Evolutionary conservation across 2,797 vertebrate genomes (phyloP).

Genomic region (Mastacembelus armatus): DNA sequence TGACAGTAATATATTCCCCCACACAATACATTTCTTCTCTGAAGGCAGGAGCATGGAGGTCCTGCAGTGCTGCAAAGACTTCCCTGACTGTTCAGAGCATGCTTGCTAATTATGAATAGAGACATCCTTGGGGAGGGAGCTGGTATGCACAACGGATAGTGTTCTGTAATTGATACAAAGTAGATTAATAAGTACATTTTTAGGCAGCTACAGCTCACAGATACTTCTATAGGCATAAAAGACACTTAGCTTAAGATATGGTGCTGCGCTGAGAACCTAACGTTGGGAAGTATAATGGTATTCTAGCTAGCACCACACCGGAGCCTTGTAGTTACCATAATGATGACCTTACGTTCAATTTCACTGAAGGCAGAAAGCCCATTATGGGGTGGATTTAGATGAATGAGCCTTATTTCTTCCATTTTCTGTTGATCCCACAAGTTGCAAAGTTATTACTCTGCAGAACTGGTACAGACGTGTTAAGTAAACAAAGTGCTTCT

Average conservation of each 20-base stretch:
- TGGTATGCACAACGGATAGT: constrained; percentile 30
- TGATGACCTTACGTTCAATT: constrained; percentile 56
- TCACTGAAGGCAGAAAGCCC: constrained; percentile 40
- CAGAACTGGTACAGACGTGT: constrained; percentile 25
- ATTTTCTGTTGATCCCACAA: constrained; percentile 32
- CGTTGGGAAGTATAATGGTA: constrained; percentile 49
- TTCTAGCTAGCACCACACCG: constrained; percentile 35
- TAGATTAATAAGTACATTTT: constrained; percentile 70
- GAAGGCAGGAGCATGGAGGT: constrained; percentile 36
- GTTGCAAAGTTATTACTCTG: constrained; percentile 44
- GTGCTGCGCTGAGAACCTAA: constrained; percentile 19
- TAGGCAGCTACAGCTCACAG: constrained; percentile 40
- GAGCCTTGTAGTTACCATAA: constrained; percentile 28
- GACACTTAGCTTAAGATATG: constrained; percentile 38
- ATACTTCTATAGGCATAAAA: constrained; percentile 53
- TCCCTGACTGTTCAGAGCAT: constrained; percentile 49
- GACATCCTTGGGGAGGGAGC: constrained; percentile 33
- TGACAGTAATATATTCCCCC: constrained; percentile 49
- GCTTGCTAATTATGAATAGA: constrained; percentile 73
- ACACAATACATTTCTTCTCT: constrained; percentile 34
- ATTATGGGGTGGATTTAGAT: constrained; percentile 49
- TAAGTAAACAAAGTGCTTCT: constrained; percentile 68
- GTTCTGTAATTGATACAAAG: constrained; percentile 78
- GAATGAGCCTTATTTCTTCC: constrained; percentile 42
- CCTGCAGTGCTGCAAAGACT: constrained; percentile 42